A percentile compares a stretch with the other conserved stretches of the same genome.
Evolutionary conservation across 2,113 vertebrate genomes (phyloP).

Genomic region (Oriolus oriolus): DNA sequence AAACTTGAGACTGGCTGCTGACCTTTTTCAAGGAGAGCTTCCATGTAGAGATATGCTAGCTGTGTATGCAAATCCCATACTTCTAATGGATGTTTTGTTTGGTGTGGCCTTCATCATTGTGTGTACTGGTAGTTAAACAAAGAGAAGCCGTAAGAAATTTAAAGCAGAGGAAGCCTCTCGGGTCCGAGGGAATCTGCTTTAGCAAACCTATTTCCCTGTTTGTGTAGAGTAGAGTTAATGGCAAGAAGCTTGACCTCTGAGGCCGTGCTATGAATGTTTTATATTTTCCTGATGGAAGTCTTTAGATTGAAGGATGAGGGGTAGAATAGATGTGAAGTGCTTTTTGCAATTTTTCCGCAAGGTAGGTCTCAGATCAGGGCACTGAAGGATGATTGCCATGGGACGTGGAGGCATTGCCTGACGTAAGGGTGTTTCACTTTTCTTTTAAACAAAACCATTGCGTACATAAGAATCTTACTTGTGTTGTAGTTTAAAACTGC

Average conservation of each 20-base stretch:
- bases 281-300: not conserved
- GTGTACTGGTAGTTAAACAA: not conserved
- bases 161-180: not conserved
- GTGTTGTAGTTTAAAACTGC: not conserved
- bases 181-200: not conserved
- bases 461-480: not conserved
- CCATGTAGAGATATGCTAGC: not conserved
- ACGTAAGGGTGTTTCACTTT: not conserved
- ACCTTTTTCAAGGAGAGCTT: not conserved
- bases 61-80: not conserved
- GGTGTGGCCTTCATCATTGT: not conserved
- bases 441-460: not conserved
- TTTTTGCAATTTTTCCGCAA: not conserved
- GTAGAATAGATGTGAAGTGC: not conserved
- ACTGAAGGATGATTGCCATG: not conserved
- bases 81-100: not conserved
- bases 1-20: not conserved
- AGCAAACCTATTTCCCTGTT: not conserved
- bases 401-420: not conserved
- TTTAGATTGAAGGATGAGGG: not conserved
- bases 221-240: not conserved
- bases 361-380: not conserved
- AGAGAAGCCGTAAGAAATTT: not conserved
- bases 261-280: not conserved
- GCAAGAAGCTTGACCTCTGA: not conserved